These are phyloP conservation scores for Drosophila biarmipes DNA, from an alignment of 1,140 invertebrate genomes.

Conservation along the genomic window DNA sequence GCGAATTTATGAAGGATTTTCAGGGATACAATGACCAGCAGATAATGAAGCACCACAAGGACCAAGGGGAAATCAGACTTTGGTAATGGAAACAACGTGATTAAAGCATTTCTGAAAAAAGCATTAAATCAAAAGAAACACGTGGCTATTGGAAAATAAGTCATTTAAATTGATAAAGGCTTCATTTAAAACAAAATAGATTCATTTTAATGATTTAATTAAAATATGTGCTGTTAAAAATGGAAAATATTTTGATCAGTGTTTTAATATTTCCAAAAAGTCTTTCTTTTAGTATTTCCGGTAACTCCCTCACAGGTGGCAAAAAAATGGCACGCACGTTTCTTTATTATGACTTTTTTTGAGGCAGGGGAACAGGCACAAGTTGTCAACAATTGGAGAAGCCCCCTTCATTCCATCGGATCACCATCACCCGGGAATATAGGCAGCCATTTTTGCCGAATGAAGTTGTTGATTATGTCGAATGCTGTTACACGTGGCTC, in stretches of 20 bases:
- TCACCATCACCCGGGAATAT: conserved; percentile 22
- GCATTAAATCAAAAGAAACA: too few species aligned
- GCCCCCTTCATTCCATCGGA: not conserved
- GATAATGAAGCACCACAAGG: conserved; percentile 9
- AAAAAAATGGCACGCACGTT: conserved; percentile 44
- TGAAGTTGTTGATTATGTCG: conserved; percentile 70
- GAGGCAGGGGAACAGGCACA: conserved; percentile 49
- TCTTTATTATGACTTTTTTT: conserved; percentile 70
- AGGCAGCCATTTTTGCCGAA: conserved; percentile 53
- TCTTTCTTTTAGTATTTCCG: not conserved
- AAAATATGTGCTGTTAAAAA: too few species aligned
- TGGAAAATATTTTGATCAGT: too few species aligned
- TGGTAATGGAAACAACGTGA: not conserved
- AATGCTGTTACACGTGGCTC: conserved; percentile 59
- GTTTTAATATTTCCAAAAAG: too few species aligned
- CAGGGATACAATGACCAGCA: conserved; percentile 18
- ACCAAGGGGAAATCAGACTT: not conserved
- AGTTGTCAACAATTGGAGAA: conserved; percentile 69
- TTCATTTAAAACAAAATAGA: too few species aligned
- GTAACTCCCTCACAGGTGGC: conserved; percentile 29
- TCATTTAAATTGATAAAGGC: too few species aligned
- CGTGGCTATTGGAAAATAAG: too few species aligned
- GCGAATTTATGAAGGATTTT: conserved; percentile 70
- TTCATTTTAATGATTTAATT: too few species aligned
- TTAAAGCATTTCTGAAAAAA: not conserved